Evolutionary conservation across 2,797 vertebrate species (phyloP), one percentile per base, ranked within the genome.

Genomic region (Megaceryle alcyon): DNA sequence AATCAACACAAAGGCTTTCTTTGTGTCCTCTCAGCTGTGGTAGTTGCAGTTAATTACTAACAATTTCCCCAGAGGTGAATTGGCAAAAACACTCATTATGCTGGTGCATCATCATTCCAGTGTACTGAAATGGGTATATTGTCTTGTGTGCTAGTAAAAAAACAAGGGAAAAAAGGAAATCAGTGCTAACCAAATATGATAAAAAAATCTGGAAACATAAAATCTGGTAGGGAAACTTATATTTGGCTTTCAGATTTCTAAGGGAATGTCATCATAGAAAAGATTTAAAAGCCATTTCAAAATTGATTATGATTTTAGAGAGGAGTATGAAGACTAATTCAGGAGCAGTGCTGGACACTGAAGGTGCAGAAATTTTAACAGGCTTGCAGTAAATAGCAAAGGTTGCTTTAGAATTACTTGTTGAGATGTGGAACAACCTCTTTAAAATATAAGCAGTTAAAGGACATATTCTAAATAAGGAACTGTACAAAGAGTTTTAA

Each of bases 1-100:
- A 91, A 68, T 56, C 20, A 26, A 17, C 57, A 65, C 53, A 64
- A 78, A 83, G 43, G 26, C 41, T 95, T 91, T 71, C 21, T 82
- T 72, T 86, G 69, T 91, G 72, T 68, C 76, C 76, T 72, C 37
- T 95, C 57, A 69, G 85, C 88, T 84, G 70, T 90, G 73, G 77
- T 61, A 76, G 43, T 41, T 72, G 90, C 59, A 78, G 54, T 88
- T 93, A 86, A 86, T 95, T 93, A n/a, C 88, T 65, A 37, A 28
- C 7, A 15, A 29, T 92, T 81, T 95, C 39, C 72, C 88, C 44
- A 54, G 91, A 63, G 76, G 82, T 76, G 72, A 48, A 29, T 26
- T 79, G 87, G 82, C 77, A 69, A 72, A 69, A 78, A 31, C 49
- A 9, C 16, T 78, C 14, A 8, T 22, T 79, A 49, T 61, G 60